phyloP scores from a whole-genome alignment of 2,888 invertebrate genomes.

The Sinohyriopsis cumingii region DNA sequence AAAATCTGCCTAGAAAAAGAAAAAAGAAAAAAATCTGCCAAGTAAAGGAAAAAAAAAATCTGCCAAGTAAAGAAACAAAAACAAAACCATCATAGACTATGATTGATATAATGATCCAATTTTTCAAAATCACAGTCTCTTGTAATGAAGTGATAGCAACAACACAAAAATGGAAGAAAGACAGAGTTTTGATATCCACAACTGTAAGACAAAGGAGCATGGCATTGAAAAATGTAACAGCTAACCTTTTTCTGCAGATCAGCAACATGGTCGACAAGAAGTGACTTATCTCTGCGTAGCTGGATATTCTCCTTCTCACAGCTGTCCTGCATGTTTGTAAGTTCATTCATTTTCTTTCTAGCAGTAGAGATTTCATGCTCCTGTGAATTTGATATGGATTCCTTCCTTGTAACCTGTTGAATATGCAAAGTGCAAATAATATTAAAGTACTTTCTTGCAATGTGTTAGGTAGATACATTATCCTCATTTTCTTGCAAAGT shows the following conservation, averaged over 20 bases:
- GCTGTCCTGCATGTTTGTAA: conserved; percentile 49
- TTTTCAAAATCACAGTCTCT: too few species aligned
- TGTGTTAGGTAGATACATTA: too few species aligned
- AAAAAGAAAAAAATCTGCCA: too few species aligned
- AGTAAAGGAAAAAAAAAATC: too few species aligned
- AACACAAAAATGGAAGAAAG: not conserved
- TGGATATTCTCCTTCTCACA: conserved; percentile 61
- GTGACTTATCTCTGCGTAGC: conserved; percentile 65
- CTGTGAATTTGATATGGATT: conserved; percentile 36
- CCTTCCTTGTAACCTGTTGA: conserved; percentile 45
- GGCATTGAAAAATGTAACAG: not conserved
- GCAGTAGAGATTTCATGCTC: conserved; percentile 57
- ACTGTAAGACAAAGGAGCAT: conserved; percentile 5
- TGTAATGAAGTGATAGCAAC: too few species aligned
- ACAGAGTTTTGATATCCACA: not conserved
- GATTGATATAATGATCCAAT: too few species aligned
- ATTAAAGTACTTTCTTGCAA: too few species aligned
- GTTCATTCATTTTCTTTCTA: conserved; percentile 56
- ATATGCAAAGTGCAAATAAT: not conserved
- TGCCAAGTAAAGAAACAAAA: too few species aligned
- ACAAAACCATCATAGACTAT: too few species aligned
- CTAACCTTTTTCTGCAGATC: conserved; percentile 68
- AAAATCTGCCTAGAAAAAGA: too few species aligned
- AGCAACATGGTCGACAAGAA: conserved; percentile 68
- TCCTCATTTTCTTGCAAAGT: too few species aligned